These are phyloP conservation scores for Eospalax fontanierii DNA, from an alignment of 2,797 vertebrate species.

Conservation along the genomic window DNA sequence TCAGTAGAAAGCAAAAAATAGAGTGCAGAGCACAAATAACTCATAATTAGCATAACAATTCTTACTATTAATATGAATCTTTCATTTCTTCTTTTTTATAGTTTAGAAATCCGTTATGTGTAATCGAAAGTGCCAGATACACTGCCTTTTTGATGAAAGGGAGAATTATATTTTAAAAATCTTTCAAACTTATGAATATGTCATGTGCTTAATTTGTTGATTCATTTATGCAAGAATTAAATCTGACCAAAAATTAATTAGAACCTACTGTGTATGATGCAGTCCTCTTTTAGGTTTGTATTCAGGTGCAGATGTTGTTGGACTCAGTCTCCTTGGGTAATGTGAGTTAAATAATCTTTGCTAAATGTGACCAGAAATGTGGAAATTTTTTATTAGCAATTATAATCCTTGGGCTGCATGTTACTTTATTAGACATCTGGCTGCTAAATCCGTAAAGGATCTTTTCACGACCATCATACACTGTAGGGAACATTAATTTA, in stretches of 20 bases:
- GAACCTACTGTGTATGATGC: slow-evolving; percentile 58
- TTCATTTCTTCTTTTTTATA: slow-evolving; percentile 77
- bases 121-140: slow-evolving; percentile 73
- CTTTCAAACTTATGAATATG: slow-evolving; percentile 54
- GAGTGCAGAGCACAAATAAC: slow-evolving; percentile 83
- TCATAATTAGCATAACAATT: slow-evolving; percentile 84
- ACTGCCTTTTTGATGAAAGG: slow-evolving; percentile 66
- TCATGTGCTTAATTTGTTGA: slow-evolving; percentile 72
- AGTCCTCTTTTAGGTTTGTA: slow-evolving; percentile 36
- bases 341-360: slow-evolving; percentile 73
- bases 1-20: slow-evolving; percentile 84
- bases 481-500: slow-evolving; percentile 70
- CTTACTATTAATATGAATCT: slow-evolving; percentile 83
- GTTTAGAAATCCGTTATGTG: slow-evolving; percentile 76
- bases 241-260: slow-evolving; percentile 54
- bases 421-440: slow-evolving; percentile 76
- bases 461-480: slow-evolving; percentile 65
- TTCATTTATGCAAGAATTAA: slow-evolving; percentile 68
- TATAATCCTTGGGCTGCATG: slow-evolving; percentile 64
- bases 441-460: slow-evolving; percentile 60
- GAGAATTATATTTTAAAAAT: slow-evolving; percentile 34
- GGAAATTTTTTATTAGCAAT: slow-evolving; percentile 69
- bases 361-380: slow-evolving; percentile 75
- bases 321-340: slow-evolving; percentile 59
- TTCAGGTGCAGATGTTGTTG: slow-evolving; percentile 59